Percentiles rank a stretch among this genome's conserved stretches.
Evolutionary conservation across 2,113 vertebrate species (phyloP).

Genomic region (Lophochroa leadbeateri): DNA sequence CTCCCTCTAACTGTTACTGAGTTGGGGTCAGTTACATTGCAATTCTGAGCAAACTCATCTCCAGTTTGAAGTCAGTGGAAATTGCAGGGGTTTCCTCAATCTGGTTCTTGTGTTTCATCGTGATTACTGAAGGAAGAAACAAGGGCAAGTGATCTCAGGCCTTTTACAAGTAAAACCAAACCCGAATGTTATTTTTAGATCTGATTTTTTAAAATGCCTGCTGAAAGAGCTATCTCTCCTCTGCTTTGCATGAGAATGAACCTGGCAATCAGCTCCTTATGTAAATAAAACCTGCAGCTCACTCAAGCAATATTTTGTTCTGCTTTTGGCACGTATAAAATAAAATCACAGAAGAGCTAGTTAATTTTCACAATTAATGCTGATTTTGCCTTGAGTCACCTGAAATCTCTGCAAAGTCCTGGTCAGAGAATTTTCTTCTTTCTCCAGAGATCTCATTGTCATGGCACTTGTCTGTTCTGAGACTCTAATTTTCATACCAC

Average conservation of each 20-base stretch:
- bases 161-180: not conserved
- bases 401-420: not conserved
- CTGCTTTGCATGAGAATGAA: constrained; percentile 45
- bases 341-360: not conserved
- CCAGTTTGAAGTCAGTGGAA: not conserved
- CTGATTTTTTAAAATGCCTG: not conserved
- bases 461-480: not conserved
- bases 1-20: not conserved
- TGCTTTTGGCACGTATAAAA: not conserved
- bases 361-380: not conserved
- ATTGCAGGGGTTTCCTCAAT: not conserved
- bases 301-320: constrained; percentile 35
- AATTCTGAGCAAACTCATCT: not conserved
- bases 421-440: not conserved
- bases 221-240: constrained; percentile 24
- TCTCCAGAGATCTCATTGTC: not conserved
- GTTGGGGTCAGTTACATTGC: not conserved
- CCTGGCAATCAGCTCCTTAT: constrained; percentile 49
- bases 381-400: constrained; percentile 1
- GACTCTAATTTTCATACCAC: not conserved
- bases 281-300: constrained; percentile 43
- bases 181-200: constrained; percentile 1
- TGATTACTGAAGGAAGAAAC: not conserved
- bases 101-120: not conserved
- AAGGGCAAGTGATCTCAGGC: not conserved